Percentiles rank a stretch among this genome's conserved stretches.
These are phyloP conservation scores for Phyllopteryx taeniolatus DNA, from an alignment of 2,113 vertebrate species.

Conservation along the genomic window DNA sequence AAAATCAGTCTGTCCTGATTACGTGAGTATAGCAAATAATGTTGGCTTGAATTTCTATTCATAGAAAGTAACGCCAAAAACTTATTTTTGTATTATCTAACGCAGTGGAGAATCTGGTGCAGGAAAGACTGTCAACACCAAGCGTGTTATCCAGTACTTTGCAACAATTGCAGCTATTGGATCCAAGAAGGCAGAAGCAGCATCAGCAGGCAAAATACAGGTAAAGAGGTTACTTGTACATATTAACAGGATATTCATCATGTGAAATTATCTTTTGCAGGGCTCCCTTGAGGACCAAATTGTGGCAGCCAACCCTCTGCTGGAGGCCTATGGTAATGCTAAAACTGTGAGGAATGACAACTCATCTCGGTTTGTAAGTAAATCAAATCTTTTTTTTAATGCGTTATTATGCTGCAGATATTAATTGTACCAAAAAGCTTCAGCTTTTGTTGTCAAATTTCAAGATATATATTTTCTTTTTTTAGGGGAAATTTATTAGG, in stretches of 20 bases:
- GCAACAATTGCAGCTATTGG: conserved; percentile 84
- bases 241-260: not conserved
- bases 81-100: not conserved
- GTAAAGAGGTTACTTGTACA: conserved; percentile 44
- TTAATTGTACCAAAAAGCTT: not conserved
- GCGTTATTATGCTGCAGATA: not conserved
- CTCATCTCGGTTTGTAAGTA: conserved; percentile 83
- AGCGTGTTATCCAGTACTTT: conserved; percentile 92
- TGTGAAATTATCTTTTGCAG: conserved; percentile 50
- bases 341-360: conserved; percentile 86
- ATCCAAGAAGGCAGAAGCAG: conserved; percentile 41
- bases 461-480: not conserved
- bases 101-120: conserved; percentile 91
- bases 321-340: conserved; percentile 83
- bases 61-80: not conserved
- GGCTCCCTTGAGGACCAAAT: conserved; percentile 84
- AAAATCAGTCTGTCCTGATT: conserved; percentile 79
- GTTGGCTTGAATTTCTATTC: not conserved
- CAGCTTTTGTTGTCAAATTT: not conserved
- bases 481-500: conserved; percentile 88
- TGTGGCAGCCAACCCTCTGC: conserved; percentile 71
- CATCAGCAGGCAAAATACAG: conserved; percentile 74
- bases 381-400: not conserved
- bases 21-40: conserved; percentile 73
- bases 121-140: conserved; percentile 93